Evolutionary conservation across 2,888 invertebrate genomes (phyloP), one percentile per base, ranked within the genome.

Genomic region (Bibio marci): DNA sequence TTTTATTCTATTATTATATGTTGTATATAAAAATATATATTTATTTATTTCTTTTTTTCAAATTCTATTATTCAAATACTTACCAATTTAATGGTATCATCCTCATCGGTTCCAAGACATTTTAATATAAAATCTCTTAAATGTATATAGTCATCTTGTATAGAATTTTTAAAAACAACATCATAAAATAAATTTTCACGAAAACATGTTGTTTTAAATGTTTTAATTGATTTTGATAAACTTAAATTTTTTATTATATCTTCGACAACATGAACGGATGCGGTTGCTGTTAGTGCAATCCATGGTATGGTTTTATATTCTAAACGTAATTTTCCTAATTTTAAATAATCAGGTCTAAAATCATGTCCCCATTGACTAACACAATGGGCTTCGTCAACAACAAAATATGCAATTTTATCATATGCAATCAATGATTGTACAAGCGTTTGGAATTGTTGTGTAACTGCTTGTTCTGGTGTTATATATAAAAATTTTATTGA

Each of bases 331-430:
- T 61, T 55, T 1, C 92, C 90, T 18, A 99, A 64, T 59, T 88
- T 87, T 17, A 95, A 67, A 58, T 95, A 98, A 59, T 91, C 90
- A 0, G 91, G 91, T 7, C 92, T 70, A 58, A 98, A 98, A 61
- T 97, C 95, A 63, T 97, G 97, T 0, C 98, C 98, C 98, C 97
- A 99, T 52, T 97, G 85, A 51, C 91, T 92, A 0, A 98, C 90
- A 65, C 94, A 94, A 63, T 94, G 94, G 2, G 92, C 94, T 65
- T 99, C 98, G 63, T 99, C 98, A 11, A 98, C 82, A 17, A 94
- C 80, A 50, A 98, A 76, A 58, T 87, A 91, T 1, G 83, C 80
- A 4, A 98, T 62, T 54, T 86, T 78, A 40, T 80, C 73, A 51
- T 75, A 73, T 50, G 77, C 79, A 40, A 75, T 63, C 47, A 94